phyloP scores from a whole-genome alignment of 2,888 invertebrate species.

The Eilema caniola region DNA sequence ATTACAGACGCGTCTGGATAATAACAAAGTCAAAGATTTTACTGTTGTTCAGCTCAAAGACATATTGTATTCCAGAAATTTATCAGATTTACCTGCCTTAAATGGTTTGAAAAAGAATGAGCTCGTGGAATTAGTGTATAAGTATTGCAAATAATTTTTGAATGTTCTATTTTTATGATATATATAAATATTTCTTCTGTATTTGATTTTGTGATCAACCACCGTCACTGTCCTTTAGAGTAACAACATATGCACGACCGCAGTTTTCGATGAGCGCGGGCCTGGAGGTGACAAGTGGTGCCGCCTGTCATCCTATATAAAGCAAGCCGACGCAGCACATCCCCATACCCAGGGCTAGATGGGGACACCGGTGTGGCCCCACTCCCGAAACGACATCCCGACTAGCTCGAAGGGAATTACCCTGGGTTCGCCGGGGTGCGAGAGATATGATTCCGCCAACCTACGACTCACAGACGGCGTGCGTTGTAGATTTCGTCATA shows the following conservation, averaged over 20 bases:
- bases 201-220: neutral
- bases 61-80: slow-evolving; percentile 66
- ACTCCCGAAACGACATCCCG: too few species aligned
- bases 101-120: slow-evolving; percentile 74
- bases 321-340: too few species aligned
- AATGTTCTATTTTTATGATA: neutral
- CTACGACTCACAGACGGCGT: too few species aligned
- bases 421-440: too few species aligned
- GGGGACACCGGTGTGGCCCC: too few species aligned
- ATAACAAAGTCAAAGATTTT: slow-evolving; percentile 63
- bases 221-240: neutral
- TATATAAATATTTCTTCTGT: neutral
- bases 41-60: slow-evolving; percentile 72
- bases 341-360: too few species aligned
- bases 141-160: slow-evolving; percentile 54
- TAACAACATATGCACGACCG: neutral
- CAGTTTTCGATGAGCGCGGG: too few species aligned
- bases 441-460: too few species aligned
- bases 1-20: slow-evolving; percentile 60
- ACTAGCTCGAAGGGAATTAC: too few species aligned
- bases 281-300: too few species aligned
- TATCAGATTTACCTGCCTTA: slow-evolving; percentile 63
- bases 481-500: too few species aligned
- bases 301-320: too few species aligned
- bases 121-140: slow-evolving; percentile 73